Conservation (phyloP, 2,113 vertebrate genomes). For the Chionodraco myersi region DNA sequence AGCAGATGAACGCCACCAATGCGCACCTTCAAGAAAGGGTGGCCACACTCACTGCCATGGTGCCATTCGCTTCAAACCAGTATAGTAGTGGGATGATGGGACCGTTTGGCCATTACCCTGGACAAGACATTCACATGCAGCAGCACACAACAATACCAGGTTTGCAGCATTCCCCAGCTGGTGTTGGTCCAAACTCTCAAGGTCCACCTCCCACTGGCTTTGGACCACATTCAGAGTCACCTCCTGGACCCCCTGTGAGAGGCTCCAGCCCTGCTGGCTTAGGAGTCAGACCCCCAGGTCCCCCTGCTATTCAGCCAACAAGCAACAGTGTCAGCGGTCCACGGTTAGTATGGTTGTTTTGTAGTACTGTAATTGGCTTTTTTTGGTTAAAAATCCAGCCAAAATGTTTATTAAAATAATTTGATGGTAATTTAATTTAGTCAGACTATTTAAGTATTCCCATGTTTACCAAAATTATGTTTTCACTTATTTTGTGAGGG, state of each 20-base stretch:
- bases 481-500: neutral
- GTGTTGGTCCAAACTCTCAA: conserved; percentile 53
- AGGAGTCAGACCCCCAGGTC: conserved; percentile 40
- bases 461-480: neutral
- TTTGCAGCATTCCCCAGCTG: conserved; percentile 52
- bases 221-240: conserved; percentile 50
- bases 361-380: neutral
- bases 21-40: conserved; percentile 92
- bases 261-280: conserved; percentile 78
- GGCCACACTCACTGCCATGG: conserved; percentile 88
- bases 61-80: conserved; percentile 82
- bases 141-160: conserved; percentile 73
- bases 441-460: neutral
- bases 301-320: conserved; percentile 82
- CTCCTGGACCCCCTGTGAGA: conserved; percentile 59
- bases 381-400: neutral
- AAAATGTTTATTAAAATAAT: neutral
- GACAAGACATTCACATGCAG: conserved; percentile 67
- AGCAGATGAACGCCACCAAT: conserved; percentile 95
- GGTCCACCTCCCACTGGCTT: conserved; percentile 55
- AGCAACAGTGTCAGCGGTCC: conserved; percentile 85
- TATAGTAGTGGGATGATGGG: conserved; percentile 86
- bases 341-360: conserved; percentile 81
- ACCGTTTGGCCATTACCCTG: conserved; percentile 85
- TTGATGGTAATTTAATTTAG: neutral